phyloP scores from a whole-genome alignment of 2,797 vertebrate species.

The Lagocephalus sceleratus region DNA sequence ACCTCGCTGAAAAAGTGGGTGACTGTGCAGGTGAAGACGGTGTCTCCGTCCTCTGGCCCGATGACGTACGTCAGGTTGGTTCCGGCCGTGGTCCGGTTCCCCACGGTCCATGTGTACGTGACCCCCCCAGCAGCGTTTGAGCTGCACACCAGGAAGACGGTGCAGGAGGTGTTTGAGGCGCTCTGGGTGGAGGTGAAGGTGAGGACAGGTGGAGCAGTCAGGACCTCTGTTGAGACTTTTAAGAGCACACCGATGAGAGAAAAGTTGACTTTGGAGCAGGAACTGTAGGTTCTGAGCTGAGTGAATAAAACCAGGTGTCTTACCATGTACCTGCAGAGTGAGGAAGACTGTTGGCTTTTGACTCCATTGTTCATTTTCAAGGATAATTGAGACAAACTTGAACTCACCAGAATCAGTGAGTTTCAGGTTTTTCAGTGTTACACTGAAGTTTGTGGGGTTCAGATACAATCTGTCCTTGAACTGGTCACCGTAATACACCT shows the following conservation, averaged over 20 bases:
- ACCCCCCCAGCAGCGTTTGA: accelerated
- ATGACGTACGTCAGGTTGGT: not conserved
- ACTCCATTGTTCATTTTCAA: accelerated
- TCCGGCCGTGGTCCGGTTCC: not conserved
- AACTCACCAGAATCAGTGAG: constrained; percentile 39
- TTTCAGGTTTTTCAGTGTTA: constrained; percentile 39
- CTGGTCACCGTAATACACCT: accelerated
- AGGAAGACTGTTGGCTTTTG: not conserved
- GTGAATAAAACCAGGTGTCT: not conserved
- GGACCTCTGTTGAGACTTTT: constrained; percentile 4
- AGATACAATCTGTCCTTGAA: constrained; percentile 6
- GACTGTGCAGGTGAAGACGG: no score
- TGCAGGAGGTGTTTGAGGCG: constrained; percentile 1
- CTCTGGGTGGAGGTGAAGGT: accelerated
- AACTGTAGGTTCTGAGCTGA: no score
- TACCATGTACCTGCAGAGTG: constrained; percentile 45
- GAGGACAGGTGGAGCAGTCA: not conserved
- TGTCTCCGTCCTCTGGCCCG: not conserved
- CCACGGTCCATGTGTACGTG: constrained; percentile 39
- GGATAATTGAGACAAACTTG: accelerated
- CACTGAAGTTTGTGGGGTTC: constrained; percentile 5
- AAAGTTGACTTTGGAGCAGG: not conserved
- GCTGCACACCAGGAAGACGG: constrained; percentile 30
- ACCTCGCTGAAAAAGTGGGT: no score
- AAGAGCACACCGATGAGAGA: not conserved